phyloP scores from a whole-genome alignment of 92 coral and sea anemone genomes.

The Pocillopora grandis region DNA sequence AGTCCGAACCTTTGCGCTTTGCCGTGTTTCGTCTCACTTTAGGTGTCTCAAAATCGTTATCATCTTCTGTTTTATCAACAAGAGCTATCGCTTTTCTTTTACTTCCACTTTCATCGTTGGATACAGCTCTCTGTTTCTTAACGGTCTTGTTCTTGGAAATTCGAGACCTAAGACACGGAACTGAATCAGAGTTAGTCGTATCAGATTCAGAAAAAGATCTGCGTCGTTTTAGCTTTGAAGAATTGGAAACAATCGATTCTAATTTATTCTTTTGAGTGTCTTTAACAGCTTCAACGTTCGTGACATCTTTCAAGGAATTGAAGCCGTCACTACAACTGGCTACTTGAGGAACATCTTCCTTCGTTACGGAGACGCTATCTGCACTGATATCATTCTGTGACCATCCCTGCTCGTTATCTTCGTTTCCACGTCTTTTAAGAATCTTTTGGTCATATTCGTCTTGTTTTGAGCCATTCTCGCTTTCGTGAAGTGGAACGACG shows the following conservation, averaged over 20 bases:
- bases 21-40: conserved; percentile 6
- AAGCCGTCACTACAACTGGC: not conserved
- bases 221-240: conserved; percentile 2
- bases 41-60: conserved; percentile 39
- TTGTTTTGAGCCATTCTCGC: not conserved
- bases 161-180: not conserved
- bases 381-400: not conserved
- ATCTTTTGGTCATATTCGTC: not conserved
- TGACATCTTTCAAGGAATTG: not conserved
- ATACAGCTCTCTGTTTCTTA: conserved; percentile 4
- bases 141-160: not conserved
- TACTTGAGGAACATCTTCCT: not conserved
- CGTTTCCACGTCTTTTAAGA: not conserved
- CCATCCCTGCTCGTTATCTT: not conserved
- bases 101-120: not conserved
- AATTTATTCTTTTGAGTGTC: not conserved
- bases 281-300: not conserved
- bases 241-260: not conserved
- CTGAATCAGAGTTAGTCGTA: not conserved
- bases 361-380: not conserved
- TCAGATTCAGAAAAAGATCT: conserved; percentile 31
- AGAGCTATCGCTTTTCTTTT: not conserved
- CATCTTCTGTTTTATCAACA: not conserved
- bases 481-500: not conserved
- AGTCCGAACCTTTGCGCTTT: conserved; percentile 31